A percentile compares a stretch with the other conserved stretches of the same genome.
Conservation (phyloP, 2,888 invertebrate genomes). For the Melipona beecheii region DNA sequence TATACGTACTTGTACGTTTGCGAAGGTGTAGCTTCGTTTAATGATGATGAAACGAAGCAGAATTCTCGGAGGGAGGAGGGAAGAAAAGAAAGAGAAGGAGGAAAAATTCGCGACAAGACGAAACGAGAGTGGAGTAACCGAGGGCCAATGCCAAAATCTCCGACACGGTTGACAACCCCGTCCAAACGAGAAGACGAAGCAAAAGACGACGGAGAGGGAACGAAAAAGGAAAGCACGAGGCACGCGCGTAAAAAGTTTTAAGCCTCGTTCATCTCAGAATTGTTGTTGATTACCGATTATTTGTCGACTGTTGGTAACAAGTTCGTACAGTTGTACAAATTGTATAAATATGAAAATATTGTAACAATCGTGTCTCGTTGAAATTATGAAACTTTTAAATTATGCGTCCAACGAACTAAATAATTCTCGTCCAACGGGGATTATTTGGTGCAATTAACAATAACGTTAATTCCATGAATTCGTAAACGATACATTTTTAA, state of each 20-base stretch:
- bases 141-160: slow-evolving; percentile 73
- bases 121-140: slow-evolving; percentile 49
- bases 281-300: too few species aligned
- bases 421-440: too few species aligned
- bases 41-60: background rate
- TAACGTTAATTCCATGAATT: too few species aligned
- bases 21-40: background rate
- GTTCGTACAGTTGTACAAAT: background rate
- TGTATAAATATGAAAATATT: background rate
- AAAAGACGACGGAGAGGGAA: slow-evolving; percentile 35
- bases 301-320: background rate
- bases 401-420: too few species aligned
- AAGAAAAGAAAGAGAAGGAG: background rate
- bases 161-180: slow-evolving; percentile 73
- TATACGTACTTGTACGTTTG: background rate
- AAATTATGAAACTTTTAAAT: too few species aligned
- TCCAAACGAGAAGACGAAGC: slow-evolving; percentile 42
- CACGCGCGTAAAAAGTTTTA: slow-evolving; percentile 57
- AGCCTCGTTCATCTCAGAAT: slow-evolving; percentile 52
- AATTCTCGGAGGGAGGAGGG: background rate
- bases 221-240: slow-evolving; percentile 20
- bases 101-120: slow-evolving; percentile 50
- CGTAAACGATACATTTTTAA: too few species aligned
- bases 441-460: too few species aligned
- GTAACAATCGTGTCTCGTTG: too few species aligned